Evolutionary conservation across 2,888 invertebrate species (phyloP), one percentile per base, ranked within the genome.

Genomic region (Leucoptera coffeella): DNA sequence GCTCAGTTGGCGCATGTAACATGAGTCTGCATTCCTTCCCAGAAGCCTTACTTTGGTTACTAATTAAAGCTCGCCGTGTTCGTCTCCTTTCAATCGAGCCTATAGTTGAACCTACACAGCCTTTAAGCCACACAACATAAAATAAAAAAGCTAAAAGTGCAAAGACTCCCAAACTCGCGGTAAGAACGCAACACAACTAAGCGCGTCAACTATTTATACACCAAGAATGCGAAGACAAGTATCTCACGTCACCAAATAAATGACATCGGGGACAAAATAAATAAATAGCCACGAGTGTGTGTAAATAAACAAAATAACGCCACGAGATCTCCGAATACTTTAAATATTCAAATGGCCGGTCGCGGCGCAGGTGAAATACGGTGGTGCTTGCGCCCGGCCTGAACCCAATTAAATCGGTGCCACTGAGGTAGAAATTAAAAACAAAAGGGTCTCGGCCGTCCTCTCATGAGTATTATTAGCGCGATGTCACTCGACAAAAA

Each of bases 341-440:
- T 64, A 65, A 67, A 67, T 69, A 69, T 69, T 69, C 62, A 69
- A 69, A 69, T 69, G 67, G 67, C 67, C 55, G 61, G 57, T n/a
- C n/a, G n/a, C n/a, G 62, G 61, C 50, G 53, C 60, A 61, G 58
- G 64, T 65, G 64, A 69, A 65, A 65, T 69, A 69, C 65, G 64
- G 54, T 65, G 67, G 67, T 62, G 62, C 65, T 56, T 62, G 55
- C 56, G 62, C 47, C 54, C 61, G 65, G 61, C 59, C 55, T 60
- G 64, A 59, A 64, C 51, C 69, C 69, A 69, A 69, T 69, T 69
- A 67, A 69, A 69, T 64, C 58, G 64, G 61, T 69, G 69, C 69
- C 69, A 69, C 67, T 67, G 69, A 67, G 69, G 67, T 67, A 65
- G 69, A 67, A 69, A 69, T 67, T 67, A 69, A 69, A 67, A 67